Evolutionary conservation across 2,113 vertebrate species (phyloP), one percentile per base, ranked within the genome.

Genomic region (Halichoerus grypus): DNA sequence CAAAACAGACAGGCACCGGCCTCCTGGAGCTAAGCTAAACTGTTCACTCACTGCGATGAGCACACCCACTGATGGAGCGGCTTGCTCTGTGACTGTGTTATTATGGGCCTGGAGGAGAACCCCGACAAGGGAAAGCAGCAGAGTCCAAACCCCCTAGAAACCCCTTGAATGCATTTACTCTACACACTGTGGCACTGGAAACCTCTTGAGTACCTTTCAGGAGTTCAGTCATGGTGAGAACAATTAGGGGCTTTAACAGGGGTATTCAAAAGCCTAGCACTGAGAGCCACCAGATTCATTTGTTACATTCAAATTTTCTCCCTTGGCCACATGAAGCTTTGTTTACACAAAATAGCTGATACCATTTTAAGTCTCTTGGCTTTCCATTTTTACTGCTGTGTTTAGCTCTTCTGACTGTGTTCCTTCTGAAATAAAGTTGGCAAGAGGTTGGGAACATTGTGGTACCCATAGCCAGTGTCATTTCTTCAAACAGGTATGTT

Each of bases 271-370:
- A 95, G 53, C 53, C 77, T 69, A 96, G 86, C 89, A 84, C 94
- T 55, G 82, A 57, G 59, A 97, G 69, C 39, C 92, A 95, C 33
- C 67, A 76, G 42, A 95, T 92, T 93, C 92, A 93, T 95, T 98
- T 97, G 88, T 96, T 95, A 97, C 94, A 95, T 97, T 97, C 97
- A 97, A 82, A 97, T 97, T 96, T 97, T 96, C 97, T 96, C 89
- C 79, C 79, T 69, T 96, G 94, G 95, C 82, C 83, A 91, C 92
- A 91, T 46, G 36, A 97, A 96, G 82, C 90, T 96, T 96, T 97
- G 89, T 97, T 89, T 95, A 95, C 74, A 96, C 79, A 94, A 86
- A 97, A 95, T 89, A 93, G 42, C 59, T 97, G 95, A 81, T 91
- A 82, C 28, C 63, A 65, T 96, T 95, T 36, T 91, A 96, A 85